phyloP scores from a whole-genome alignment of 2,888 invertebrate species.

The Drosophila dives region DNA sequence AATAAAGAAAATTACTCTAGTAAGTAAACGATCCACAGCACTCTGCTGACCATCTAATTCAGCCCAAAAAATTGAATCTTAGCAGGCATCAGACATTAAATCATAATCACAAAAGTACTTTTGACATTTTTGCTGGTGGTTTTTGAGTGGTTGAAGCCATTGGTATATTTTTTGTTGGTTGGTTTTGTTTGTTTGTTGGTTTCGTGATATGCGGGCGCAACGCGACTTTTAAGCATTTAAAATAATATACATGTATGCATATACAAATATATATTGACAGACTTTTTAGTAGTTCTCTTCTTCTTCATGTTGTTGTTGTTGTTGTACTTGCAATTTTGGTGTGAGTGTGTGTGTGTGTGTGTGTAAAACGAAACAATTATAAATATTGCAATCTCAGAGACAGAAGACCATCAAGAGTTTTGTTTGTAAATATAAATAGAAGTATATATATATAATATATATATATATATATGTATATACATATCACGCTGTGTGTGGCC shows the following conservation, averaged over 20 bases:
- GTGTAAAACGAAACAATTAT: constrained; percentile 27
- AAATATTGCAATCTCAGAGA: constrained; percentile 44
- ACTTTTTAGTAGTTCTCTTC: constrained; percentile 60
- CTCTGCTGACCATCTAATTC: constrained; percentile 17
- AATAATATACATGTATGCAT: constrained; percentile 51
- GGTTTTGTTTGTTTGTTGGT: constrained; percentile 26
- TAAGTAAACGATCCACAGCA: constrained; percentile 31
- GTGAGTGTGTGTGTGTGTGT: constrained; percentile 7
- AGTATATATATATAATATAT: constrained; percentile 49
- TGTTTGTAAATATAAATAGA: constrained; percentile 34
- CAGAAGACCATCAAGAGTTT: constrained; percentile 39
- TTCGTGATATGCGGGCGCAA: constrained; percentile 70
- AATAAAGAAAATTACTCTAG: constrained; percentile 33
- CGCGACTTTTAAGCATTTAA: constrained; percentile 63
- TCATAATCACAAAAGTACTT: constrained; percentile 12
- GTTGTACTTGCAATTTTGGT: constrained; percentile 72
- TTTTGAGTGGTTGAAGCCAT: constrained; percentile 49
- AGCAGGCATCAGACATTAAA: constrained; percentile 4
- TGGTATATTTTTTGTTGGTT: constrained; percentile 18
- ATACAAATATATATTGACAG: constrained; percentile 56
- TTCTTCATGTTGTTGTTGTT: constrained; percentile 16
- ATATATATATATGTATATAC: constrained; percentile 62
- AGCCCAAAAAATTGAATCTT: constrained; percentile 1
- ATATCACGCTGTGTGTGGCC: constrained; percentile 71
- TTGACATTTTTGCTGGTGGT: constrained; percentile 25